phyloP scores from a whole-genome alignment of 2,888 invertebrate species.

The Drosophila histrio region DNA sequence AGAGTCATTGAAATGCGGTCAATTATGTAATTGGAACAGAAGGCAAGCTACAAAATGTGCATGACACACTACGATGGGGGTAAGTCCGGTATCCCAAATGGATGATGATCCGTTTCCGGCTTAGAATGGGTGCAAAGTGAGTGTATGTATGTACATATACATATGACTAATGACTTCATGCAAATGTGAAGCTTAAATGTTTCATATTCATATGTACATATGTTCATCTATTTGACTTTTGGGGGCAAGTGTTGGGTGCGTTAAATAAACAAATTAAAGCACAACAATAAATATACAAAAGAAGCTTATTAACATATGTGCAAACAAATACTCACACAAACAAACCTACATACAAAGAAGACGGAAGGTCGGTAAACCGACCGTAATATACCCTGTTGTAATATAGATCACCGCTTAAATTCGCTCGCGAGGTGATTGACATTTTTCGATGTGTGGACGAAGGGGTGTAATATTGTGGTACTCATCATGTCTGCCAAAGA shows the following conservation, averaged over 20 bases:
- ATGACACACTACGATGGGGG: not conserved
- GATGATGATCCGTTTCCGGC: slow-evolving; percentile 59
- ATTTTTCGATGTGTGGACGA: too few species aligned
- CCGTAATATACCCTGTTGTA: too few species aligned
- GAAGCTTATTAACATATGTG: not conserved
- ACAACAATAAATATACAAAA: slow-evolving; percentile 16
- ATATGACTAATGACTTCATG: slow-evolving; percentile 33
- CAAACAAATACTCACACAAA: slow-evolving; percentile 3
- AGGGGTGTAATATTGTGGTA: too few species aligned
- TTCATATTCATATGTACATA: not conserved
- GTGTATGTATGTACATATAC: not conserved
- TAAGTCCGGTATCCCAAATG: slow-evolving; percentile 22
- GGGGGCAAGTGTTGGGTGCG: slow-evolving; percentile 12
- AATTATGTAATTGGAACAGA: slow-evolving; percentile 60
- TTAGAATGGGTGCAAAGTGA: slow-evolving; percentile 14
- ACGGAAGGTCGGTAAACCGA: too few species aligned
- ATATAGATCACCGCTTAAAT: too few species aligned
- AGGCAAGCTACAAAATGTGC: not conserved
- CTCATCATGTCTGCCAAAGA: too few species aligned
- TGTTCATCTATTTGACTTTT: not conserved
- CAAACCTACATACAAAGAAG: not conserved
- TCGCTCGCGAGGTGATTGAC: too few species aligned
- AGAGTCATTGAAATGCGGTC: slow-evolving; percentile 52
- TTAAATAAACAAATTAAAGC: slow-evolving; percentile 17
- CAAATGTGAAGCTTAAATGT: slow-evolving; percentile 19